Evolutionary conservation across 2,797 vertebrate genomes (phyloP).

Genomic region (Loris lydekkerianus): DNA sequence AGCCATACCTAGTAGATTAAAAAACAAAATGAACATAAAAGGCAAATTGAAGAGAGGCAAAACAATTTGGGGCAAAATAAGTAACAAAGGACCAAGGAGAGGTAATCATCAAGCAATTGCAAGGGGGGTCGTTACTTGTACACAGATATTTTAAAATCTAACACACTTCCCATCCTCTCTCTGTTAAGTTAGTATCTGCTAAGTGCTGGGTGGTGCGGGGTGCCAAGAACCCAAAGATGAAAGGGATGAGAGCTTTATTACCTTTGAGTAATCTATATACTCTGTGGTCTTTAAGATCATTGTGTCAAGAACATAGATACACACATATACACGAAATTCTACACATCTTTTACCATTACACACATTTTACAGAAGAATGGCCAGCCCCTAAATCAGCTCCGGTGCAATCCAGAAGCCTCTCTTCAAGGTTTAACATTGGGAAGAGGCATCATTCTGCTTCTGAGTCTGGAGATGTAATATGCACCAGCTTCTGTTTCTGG

Average conservation of each 20-base stretch:
- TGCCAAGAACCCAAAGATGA: not conserved
- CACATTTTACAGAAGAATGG: not conserved
- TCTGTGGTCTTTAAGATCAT: not conserved
- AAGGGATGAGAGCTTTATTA: not conserved
- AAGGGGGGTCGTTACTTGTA: not conserved
- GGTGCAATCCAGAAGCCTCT: not conserved
- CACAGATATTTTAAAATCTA: not conserved
- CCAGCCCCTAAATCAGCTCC: not conserved
- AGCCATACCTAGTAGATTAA: not conserved
- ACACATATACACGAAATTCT: not conserved
- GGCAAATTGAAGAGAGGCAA: not conserved
- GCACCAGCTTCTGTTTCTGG: not conserved
- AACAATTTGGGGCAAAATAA: not conserved
- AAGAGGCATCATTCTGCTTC: conserved; percentile 6
- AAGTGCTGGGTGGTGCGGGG: not conserved
- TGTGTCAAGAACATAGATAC: not conserved
- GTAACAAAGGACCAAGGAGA: not conserved
- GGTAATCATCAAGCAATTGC: not conserved
- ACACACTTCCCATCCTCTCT: not conserved
- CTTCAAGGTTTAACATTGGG: not conserved
- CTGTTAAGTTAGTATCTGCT: not conserved
- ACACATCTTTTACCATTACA: not conserved
- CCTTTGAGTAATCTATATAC: not conserved
- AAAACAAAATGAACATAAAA: not conserved
- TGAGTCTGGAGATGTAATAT: not conserved